A percentile compares a stretch with the other conserved stretches of the same genome.
These are phyloP conservation scores for Colius striatus DNA, from an alignment of 2,113 vertebrate species.

Conservation along the genomic window DNA sequence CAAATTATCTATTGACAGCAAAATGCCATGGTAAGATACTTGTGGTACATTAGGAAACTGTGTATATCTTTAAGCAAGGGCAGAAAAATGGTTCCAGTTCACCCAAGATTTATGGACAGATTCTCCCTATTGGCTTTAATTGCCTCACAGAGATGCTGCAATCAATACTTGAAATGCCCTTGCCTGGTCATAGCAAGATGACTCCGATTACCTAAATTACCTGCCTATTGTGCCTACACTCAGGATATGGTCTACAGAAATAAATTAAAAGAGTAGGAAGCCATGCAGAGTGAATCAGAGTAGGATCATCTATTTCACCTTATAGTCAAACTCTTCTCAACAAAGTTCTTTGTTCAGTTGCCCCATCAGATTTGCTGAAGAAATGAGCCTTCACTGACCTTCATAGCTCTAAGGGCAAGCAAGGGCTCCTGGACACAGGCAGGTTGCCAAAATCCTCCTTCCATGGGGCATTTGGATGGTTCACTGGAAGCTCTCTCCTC, in stretches of 20 bases:
- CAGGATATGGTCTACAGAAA: not conserved
- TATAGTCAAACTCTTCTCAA: not conserved
- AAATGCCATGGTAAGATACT: not conserved
- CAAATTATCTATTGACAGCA: slow-evolving; percentile 28
- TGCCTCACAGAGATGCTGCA: slow-evolving; percentile 23
- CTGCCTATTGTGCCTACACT: not conserved
- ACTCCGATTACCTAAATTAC: slow-evolving; percentile 47
- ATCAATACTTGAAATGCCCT: slow-evolving; percentile 57
- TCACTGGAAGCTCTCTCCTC: not conserved
- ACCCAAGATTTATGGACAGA: slow-evolving; percentile 38
- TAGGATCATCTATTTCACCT: not conserved
- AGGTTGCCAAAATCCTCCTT: not conserved
- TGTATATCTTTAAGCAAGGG: slow-evolving; percentile 17
- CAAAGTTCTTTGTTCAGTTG: not conserved
- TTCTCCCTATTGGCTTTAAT: slow-evolving; percentile 41
- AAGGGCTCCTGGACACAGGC: not conserved
- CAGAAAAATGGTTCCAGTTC: slow-evolving; percentile 30
- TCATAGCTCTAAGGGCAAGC: rapidly evolving
- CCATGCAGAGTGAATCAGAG: not conserved
- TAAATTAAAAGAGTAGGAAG: slow-evolving; percentile 7
- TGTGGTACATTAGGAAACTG: not conserved
- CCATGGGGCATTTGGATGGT: not conserved
- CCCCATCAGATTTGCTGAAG: not conserved
- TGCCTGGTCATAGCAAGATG: slow-evolving; percentile 48
- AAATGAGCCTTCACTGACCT: not conserved